Evolutionary conservation across 2,888 invertebrate genomes (phyloP).

Genomic region (Tipula lateralis): DNA sequence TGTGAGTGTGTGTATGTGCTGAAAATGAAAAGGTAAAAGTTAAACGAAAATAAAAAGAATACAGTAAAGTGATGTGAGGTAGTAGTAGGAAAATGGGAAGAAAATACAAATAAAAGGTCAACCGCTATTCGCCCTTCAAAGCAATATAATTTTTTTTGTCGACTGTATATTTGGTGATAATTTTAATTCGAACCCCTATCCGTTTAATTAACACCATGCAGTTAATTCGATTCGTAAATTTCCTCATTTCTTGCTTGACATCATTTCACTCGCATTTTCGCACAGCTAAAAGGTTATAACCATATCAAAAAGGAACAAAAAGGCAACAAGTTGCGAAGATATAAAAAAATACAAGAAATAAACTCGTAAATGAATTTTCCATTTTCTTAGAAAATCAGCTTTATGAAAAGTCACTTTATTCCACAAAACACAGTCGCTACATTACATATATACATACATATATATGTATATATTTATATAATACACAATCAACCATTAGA

Average conservation of each 20-base stretch:
- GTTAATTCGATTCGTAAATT: neutral
- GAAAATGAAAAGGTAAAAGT: slow-evolving; percentile 24
- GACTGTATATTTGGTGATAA: neutral
- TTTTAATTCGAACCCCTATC: neutral
- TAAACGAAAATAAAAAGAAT: neutral
- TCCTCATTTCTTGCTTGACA: neutral
- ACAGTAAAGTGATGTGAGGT: neutral
- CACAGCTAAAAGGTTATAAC: neutral
- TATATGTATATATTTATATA: neutral
- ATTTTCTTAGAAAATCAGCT: slow-evolving; percentile 19
- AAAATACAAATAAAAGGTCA: slow-evolving; percentile 5
- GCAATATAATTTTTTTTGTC: neutral
- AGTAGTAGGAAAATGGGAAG: neutral
- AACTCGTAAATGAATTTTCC: slow-evolving; percentile 7
- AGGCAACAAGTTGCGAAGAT: slow-evolving; percentile 6
- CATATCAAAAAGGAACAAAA: neutral
- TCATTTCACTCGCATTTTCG: slow-evolving; percentile 1
- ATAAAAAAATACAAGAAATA: neutral
- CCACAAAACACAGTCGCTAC: neutral
- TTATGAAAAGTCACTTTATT: neutral
- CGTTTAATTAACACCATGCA: neutral
- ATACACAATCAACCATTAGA: neutral
- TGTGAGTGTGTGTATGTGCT: neutral
- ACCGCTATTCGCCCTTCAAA: slow-evolving; percentile 24
- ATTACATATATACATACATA: neutral